Evolutionary conservation across 2,113 vertebrate species (phyloP).

Genomic region (Colinus virginianus): DNA sequence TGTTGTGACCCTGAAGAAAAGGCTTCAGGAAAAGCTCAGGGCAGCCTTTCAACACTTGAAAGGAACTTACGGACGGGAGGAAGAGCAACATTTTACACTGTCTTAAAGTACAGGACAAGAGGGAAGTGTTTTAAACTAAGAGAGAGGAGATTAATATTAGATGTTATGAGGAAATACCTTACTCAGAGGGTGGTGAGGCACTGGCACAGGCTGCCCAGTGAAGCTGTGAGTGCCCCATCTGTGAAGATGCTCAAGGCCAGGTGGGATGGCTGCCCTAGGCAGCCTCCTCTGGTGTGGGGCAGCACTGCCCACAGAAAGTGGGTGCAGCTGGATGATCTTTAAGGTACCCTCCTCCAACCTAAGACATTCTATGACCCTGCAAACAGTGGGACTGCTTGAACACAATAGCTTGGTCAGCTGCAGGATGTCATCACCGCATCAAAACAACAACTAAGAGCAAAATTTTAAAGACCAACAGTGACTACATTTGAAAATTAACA

Average conservation of each 20-base stretch:
- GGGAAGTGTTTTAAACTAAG: background rate
- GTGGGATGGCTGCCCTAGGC: no score
- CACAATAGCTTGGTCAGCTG: background rate
- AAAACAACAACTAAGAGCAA: background rate
- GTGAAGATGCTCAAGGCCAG: background rate
- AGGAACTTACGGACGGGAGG: background rate
- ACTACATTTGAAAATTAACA: background rate
- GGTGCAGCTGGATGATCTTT: background rate
- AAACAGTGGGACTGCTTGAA: background rate
- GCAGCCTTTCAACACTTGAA: no score
- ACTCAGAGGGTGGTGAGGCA: background rate
- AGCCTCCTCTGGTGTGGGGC: background rate
- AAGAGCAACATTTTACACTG: background rate
- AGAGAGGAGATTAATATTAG: background rate
- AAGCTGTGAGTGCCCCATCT: background rate
- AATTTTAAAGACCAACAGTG: background rate
- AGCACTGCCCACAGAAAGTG: background rate
- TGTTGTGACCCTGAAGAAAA: background rate
- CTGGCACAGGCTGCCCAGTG: background rate
- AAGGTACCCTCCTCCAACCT: background rate
- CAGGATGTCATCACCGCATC: background rate
- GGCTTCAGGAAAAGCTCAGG: no score
- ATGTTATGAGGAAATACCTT: background rate
- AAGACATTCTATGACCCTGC: background rate
- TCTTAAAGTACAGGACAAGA: background rate